Conservation (phyloP, 1,140 invertebrate species). For the Brevipalpus yothersi region DNA sequence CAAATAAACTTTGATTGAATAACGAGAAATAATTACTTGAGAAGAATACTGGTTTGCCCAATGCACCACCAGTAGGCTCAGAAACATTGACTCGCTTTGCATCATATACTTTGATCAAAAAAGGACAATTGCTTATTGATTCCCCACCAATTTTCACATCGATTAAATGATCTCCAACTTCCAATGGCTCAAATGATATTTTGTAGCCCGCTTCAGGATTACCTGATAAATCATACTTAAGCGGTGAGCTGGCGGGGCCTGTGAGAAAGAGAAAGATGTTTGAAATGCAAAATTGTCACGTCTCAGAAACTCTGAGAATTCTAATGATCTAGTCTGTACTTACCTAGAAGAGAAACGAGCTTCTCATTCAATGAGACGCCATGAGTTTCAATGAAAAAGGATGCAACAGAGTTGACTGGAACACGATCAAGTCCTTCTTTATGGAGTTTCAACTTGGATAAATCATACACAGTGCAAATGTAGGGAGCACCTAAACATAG, state of each 20-base stretch:
- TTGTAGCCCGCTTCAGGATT: slow-evolving; percentile 21
- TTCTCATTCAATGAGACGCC: slow-evolving; percentile 2
- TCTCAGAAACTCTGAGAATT: not conserved
- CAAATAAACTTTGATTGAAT: not conserved
- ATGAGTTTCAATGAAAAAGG: slow-evolving; percentile 8
- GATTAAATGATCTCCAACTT: slow-evolving; percentile 80
- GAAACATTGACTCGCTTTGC: slow-evolving; percentile 67
- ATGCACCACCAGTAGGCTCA: slow-evolving; percentile 59
- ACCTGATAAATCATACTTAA: slow-evolving; percentile 12
- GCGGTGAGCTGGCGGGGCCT: slow-evolving; percentile 12
- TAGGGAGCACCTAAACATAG: slow-evolving; percentile 3
- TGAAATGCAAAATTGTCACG: not conserved
- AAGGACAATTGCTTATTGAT: slow-evolving; percentile 76
- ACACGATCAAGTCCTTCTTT: slow-evolving; percentile 8
- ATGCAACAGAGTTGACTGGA: slow-evolving; percentile 4
- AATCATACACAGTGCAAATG: slow-evolving; percentile 7
- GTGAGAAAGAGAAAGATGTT: not conserved
- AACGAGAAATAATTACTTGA: slow-evolving; percentile 40
- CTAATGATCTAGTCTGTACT: not conserved
- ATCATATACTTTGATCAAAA: slow-evolving; percentile 77
- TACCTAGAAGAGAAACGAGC: not conserved
- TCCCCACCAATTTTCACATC: slow-evolving; percentile 55
- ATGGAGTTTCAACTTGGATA: slow-evolving; percentile 5
- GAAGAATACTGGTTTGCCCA: slow-evolving; percentile 75
- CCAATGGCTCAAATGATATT: slow-evolving; percentile 56